Conservation (phyloP, 2,113 vertebrate species). For the Pardalotus punctatus region DNA sequence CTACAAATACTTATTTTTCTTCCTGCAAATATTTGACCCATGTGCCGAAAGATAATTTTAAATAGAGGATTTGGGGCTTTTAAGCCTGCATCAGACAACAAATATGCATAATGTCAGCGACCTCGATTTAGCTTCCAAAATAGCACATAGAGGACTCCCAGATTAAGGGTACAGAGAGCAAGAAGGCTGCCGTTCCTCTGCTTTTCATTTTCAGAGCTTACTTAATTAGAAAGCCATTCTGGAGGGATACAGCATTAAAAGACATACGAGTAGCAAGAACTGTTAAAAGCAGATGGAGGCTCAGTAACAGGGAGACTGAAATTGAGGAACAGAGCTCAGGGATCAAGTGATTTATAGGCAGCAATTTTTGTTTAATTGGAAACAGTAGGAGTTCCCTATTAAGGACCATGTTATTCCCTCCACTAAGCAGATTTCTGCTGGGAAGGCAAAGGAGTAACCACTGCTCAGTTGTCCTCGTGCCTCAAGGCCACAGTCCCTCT, state of each 20-base stretch:
- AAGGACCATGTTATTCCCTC: neutral
- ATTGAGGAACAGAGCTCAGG: conserved; percentile 41
- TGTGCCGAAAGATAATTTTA: conserved; percentile 9
- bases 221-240: conserved; percentile 58
- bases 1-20: conserved; percentile 11
- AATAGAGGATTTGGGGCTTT: conserved; percentile 38
- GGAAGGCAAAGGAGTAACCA: neutral
- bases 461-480: neutral
- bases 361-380: conserved; percentile 54
- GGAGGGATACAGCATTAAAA: conserved; percentile 19
- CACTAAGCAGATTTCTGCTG: conserved; percentile 17
- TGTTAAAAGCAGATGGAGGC: conserved; percentile 50
- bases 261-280: neutral
- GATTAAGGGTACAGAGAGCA: conserved; percentile 36
- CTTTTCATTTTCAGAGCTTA: conserved; percentile 57
- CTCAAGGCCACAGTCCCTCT: neutral
- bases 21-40: conserved; percentile 40
- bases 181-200: conserved; percentile 45
- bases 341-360: conserved; percentile 56
- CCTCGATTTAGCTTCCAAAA: conserved; percentile 65
- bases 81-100: conserved; percentile 58
- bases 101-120: conserved; percentile 49
- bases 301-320: conserved; percentile 27
- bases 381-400: conserved; percentile 42
- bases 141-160: conserved; percentile 41